phyloP scores from a whole-genome alignment of 2,888 invertebrate genomes.

The Drosophila niveifrons region DNA sequence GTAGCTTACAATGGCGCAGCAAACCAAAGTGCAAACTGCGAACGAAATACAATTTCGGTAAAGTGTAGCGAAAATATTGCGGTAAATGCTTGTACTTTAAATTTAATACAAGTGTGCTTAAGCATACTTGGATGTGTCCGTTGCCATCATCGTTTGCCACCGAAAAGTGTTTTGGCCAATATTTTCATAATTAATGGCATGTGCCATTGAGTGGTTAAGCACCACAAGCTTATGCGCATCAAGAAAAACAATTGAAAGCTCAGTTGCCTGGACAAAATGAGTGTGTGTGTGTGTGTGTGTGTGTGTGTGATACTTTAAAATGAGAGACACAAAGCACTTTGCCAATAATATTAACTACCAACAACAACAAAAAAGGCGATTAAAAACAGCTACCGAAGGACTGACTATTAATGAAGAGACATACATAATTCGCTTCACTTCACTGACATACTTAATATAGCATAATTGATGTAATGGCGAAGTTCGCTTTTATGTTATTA shows the following conservation, averaged over 20 bases:
- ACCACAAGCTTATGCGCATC: conserved; percentile 18
- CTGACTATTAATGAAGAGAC: not conserved
- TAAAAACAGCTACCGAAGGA: conserved; percentile 10
- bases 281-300: too few relatives aligned
- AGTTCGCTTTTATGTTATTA: too few relatives aligned
- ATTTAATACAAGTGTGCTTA: conserved; percentile 69
- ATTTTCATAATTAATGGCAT: conserved; percentile 79
- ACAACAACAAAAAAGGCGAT: not conserved
- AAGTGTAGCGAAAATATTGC: conserved; percentile 77
- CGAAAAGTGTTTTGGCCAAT: conserved; percentile 74
- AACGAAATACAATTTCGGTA: conserved; percentile 66
- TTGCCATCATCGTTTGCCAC: conserved; percentile 13
- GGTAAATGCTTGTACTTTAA: conserved; percentile 76
- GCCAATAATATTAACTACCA: not conserved
- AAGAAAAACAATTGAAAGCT: conserved; percentile 60
- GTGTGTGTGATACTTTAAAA: too few relatives aligned
- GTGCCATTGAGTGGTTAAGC: conserved; percentile 50
- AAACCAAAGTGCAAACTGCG: conserved; percentile 16
- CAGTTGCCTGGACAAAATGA: conserved; percentile 29
- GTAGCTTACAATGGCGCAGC: conserved; percentile 8
- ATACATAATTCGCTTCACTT: not conserved
- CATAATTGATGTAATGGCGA: not conserved
- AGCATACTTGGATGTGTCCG: conserved; percentile 42
- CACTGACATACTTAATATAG: not conserved
- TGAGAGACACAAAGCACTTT: not conserved